Base-by-base conservation (phyloP, 1,140 invertebrate genomes). In the Atta colombica region DNA sequence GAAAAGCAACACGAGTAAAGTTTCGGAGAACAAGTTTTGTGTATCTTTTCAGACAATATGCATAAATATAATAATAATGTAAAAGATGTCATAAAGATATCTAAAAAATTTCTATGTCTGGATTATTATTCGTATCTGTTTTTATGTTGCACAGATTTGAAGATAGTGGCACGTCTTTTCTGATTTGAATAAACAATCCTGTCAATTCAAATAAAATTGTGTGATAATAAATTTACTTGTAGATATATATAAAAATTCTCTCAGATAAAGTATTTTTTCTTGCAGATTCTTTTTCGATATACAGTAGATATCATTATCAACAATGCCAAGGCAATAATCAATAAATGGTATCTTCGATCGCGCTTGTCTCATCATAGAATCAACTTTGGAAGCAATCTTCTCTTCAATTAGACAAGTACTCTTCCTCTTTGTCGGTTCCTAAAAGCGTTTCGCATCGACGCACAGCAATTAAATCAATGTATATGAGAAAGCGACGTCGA, bases 391-490 rank as follows among this genome's bases (percentile, higher is more conserved):
- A 58, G 31, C 16, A 28, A 28, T 60, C 5, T 51, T 55, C 7
- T 10, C 4, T 31, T 31, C n/a, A 63, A 61, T 61, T 58, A 21
- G 28, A 74, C 39, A 12, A 25, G 5, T 18, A 10, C 31, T 53
- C 31, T 81, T 68, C 63, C 60, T 82, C 75, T 85, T 80, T 78
- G 58, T 68, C 78, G 74, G 51, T 8, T 90, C 65, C 77, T 90
- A 69, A 89, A 77, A 90, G 63, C 85, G n/a, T 49, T 55, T 88
- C 86, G 85, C 88, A 85, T 87, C 85, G 68, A n/a, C 72, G 80
- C 53, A 14, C 69, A 35, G 58, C 77, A 89, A 89, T 89, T 87
- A 89, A 53, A 72, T 87, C 58, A 49, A 81, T 60, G 63, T 71
- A 69, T 87, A 85, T 81, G 77, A 71, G 82, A 86, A 89, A 89